Evolutionary conservation across 1,140 invertebrate genomes (phyloP), one percentile per base, ranked within the genome.

Genomic region (Drosophila ambigua): DNA sequence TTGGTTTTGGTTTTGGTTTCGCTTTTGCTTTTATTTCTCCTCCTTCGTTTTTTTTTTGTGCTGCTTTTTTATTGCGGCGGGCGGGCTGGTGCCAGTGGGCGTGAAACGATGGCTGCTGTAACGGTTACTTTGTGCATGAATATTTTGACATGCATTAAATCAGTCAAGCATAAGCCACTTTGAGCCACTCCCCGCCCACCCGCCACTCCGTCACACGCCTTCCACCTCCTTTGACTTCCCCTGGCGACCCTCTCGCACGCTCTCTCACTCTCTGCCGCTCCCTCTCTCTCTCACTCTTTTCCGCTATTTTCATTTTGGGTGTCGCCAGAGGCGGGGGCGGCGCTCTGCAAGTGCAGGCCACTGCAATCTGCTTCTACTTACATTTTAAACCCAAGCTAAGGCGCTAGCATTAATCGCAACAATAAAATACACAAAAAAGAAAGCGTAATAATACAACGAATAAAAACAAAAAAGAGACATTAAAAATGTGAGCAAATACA

Each of bases 101-200:
- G 31, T 63, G 46, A 35, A 62, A 13, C 35, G 11, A 13, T 13
- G 61, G 35, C 31, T 52, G 50, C 26, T 55, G 64, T 49, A 68
- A 68, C 61, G 51, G 57, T 50, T 64, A 65, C 78, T 85, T 87
- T 87, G 83, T 78, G 63, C 82, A 85, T 75, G 63, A 63, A 85
- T 65, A 85, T 87, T 85, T 85, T 85, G 82, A 85, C 78, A 85
- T 85, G 82, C 82, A 87, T 85, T 87, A 85, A 82, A 87, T 85
- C 81, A 85, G 82, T 82, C 82, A 77, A 78, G 82, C 68, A 69
- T 78, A 79, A 77, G 49, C 74, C 68, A 63, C 79, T 81, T 78
- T 82, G 59, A 72, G 60, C 62, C 31, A 35, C 31, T 11, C 1
- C 23, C 35, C 9, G 8, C 35, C 2, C 4, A 9, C 4, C 0